These are phyloP conservation scores for Alfaro cultratus DNA, from an alignment of 2,797 vertebrate genomes.

Conservation along the genomic window DNA sequence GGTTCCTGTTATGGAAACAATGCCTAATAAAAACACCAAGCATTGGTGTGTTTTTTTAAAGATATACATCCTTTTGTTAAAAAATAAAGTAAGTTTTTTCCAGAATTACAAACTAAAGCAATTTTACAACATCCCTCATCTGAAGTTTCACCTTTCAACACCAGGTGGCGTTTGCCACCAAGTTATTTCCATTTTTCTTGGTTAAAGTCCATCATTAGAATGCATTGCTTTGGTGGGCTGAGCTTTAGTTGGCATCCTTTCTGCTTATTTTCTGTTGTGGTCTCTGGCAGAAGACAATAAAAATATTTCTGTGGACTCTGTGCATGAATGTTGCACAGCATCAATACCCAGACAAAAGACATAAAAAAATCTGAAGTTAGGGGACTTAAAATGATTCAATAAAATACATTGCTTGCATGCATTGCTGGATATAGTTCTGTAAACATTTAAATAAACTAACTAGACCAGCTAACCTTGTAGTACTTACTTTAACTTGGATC, in stretches of 20 bases:
- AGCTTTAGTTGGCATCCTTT: background rate
- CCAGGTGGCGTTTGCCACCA: background rate
- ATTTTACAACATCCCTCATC: background rate
- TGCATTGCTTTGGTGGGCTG: background rate
- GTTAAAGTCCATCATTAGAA: background rate
- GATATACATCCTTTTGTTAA: background rate
- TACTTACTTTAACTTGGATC: background rate
- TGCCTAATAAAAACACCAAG: background rate
- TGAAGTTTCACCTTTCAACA: background rate
- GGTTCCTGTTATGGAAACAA: background rate
- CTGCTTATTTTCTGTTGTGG: background rate
- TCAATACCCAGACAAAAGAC: background rate
- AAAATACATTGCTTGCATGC: background rate
- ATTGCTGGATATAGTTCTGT: background rate
- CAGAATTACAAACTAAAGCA: background rate
- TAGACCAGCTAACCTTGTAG: background rate
- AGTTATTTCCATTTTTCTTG: background rate
- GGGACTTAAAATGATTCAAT: background rate
- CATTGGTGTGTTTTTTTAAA: background rate
- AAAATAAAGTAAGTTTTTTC: background rate
- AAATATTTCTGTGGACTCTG: background rate
- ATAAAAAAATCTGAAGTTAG: background rate
- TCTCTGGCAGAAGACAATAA: background rate
- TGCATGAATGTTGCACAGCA: conserved; percentile 1
- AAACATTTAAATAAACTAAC: background rate